Conservation (phyloP, 2,113 vertebrate species). For the Mustela nigripes region DNA sequence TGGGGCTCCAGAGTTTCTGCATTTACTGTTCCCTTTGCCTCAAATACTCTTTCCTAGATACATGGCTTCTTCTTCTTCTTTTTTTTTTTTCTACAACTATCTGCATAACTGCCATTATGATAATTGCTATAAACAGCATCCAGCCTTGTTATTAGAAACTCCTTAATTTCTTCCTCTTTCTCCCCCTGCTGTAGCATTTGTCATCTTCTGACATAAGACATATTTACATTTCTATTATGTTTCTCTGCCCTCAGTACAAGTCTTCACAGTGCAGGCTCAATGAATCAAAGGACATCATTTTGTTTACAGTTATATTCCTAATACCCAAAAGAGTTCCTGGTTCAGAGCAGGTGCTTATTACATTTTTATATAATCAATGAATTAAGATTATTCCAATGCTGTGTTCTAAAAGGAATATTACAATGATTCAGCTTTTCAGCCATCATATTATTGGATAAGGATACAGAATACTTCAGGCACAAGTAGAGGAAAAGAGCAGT, state of each 20-base stretch:
- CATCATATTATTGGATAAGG: background rate
- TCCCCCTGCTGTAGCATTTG: background rate
- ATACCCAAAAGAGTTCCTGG: background rate
- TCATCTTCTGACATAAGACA: background rate
- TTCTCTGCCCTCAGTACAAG: fast-evolving
- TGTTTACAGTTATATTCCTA: background rate
- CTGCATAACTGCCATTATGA: background rate
- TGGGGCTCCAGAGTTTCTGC: background rate
- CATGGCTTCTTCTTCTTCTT: background rate
- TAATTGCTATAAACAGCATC: background rate
- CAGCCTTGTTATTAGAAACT: fast-evolving
- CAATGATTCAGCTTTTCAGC: background rate
- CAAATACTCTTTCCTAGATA: background rate
- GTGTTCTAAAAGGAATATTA: background rate
- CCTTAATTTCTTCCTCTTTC: background rate
- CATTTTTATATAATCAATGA: background rate
- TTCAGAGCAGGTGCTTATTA: background rate
- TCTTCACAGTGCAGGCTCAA: background rate
- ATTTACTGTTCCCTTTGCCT: background rate
- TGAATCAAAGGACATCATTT: background rate
- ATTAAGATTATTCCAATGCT: background rate
- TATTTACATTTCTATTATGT: background rate
- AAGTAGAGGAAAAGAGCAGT: background rate
- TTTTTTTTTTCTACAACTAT: background rate
- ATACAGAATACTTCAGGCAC: background rate